Base-by-base conservation (phyloP, 2,797 vertebrate genomes). In the Lates japonicus region DNA sequence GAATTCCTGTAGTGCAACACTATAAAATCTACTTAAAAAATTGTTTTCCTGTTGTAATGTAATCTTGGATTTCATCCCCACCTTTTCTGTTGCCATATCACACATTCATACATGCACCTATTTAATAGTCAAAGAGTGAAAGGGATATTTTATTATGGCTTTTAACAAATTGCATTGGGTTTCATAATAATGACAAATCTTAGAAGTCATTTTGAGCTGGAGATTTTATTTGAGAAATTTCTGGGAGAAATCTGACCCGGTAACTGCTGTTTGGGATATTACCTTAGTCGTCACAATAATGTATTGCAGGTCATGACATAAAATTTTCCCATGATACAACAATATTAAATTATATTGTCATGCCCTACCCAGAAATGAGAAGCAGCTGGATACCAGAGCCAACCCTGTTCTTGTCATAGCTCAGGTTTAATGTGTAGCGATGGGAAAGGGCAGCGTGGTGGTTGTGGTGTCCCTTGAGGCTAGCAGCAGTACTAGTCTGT, bases 401-500 rank as follows among this genome's bases (percentile, higher is more conserved):
- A 57, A 13, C 11, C 10, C 29, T 37, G 20, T 17, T 29, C 44
- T 22, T 25, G 46, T 64, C 62, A 46, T 49, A 44, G 22, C 46
- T 58, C 35, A 60, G 35, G 44, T 58, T 68, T 82, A 68, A 70
- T 69, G 16, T 60, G 55, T 59, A 29, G 52, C 7, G 46, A 42
- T 64, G 11, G 48, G 54, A 49, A 55, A 76, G 33, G 69, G 44
- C 52, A 57, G 39, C 10, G 2, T 78, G 33, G 48, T 6, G 48
- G 17, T 25, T 17, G 29, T 44, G 31, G 31, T 7, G 22, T 62
- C 67, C 8, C 33, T 16, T 59, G 33, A 75, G 64, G 49, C 42
- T 31, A 33, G 31, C 13, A 29, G 72, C 57, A 48, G 70, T 81
- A 35, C 41, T 79, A 42, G 85, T 83, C 39, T 54, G 46, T 76